Percentiles rank a stretch among this genome's conserved stretches.
Conservation (phyloP, 2,113 vertebrate species). For the Meleagris gallopavo region DNA sequence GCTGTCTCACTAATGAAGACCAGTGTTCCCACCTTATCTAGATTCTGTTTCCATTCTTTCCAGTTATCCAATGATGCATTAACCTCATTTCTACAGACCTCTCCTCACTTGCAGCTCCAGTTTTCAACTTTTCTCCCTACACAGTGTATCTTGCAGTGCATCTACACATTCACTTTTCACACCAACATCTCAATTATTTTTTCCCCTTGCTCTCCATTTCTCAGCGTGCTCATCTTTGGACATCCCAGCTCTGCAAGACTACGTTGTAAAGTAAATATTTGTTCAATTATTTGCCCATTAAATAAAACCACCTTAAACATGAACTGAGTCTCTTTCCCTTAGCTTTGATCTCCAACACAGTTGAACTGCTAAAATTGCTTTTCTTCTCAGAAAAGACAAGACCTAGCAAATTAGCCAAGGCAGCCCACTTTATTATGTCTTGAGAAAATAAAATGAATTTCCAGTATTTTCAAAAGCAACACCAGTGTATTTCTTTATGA, state of each 20-base stretch:
- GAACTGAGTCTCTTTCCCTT: background rate
- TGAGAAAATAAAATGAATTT: background rate
- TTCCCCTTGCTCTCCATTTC: background rate
- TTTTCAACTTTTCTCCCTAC: background rate
- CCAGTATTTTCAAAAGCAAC: background rate
- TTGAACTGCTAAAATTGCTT: background rate
- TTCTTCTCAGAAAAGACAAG: background rate
- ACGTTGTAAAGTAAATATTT: background rate
- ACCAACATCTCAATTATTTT: background rate
- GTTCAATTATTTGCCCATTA: too few species aligned
- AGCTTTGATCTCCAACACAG: background rate
- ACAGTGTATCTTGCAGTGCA: background rate
- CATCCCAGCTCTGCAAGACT: background rate
- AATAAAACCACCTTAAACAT: background rate
- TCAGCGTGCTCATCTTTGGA: background rate
- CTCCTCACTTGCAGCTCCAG: background rate
- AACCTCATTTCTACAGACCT: background rate
- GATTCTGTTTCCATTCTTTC: background rate
- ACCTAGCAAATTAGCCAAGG: background rate
- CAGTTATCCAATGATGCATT: background rate
- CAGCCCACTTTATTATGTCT: background rate
- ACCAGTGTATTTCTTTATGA: background rate
- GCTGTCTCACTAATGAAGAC: background rate
- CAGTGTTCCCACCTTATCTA: background rate
- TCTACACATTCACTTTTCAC: background rate